Evolutionary conservation across 1,140 invertebrate species (phyloP).

Genomic region (Fopius arisanus): DNA sequence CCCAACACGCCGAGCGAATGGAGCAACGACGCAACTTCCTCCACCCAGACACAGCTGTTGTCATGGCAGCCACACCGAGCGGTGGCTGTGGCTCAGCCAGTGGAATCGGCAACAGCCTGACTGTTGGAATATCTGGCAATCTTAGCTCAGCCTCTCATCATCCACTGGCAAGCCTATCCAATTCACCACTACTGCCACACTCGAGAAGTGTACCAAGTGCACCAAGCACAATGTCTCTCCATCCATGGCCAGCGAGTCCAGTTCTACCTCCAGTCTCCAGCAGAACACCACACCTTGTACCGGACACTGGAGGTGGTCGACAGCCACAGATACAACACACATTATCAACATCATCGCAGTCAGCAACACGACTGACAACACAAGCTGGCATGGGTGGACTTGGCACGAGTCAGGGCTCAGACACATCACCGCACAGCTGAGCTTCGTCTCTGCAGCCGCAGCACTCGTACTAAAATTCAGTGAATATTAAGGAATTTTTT

Average conservation of each 20-base stretch:
- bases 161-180: conserved; percentile 55
- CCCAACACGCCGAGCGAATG: conserved; percentile 72
- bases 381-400: conserved; percentile 58
- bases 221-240: conserved; percentile 62
- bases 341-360: conserved; percentile 48
- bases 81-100: conserved; percentile 45
- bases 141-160: conserved; percentile 49
- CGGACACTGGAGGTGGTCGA: conserved; percentile 69
- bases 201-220: conserved; percentile 67
- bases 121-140: conserved; percentile 51
- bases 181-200: conserved; percentile 68
- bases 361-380: conserved; percentile 53
- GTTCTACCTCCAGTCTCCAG: conserved; percentile 75
- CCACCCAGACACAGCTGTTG: conserved; percentile 82
- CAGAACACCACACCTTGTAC: conserved; percentile 76
- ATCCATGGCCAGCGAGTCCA: conserved; percentile 78
- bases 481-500: not conserved
- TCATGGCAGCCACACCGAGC: conserved; percentile 56
- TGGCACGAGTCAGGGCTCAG: conserved; percentile 60
- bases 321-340: conserved; percentile 43
- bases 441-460: conserved; percentile 64
- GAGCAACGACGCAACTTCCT: conserved; percentile 84
- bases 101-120: conserved; percentile 51
- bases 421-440: conserved; percentile 62
- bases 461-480: conserved; percentile 58